Percentiles rank a stretch among this genome's conserved stretches.
These are phyloP conservation scores for Macroramphosus scolopax DNA, from an alignment of 2,797 vertebrate genomes.

Conservation along the genomic window DNA sequence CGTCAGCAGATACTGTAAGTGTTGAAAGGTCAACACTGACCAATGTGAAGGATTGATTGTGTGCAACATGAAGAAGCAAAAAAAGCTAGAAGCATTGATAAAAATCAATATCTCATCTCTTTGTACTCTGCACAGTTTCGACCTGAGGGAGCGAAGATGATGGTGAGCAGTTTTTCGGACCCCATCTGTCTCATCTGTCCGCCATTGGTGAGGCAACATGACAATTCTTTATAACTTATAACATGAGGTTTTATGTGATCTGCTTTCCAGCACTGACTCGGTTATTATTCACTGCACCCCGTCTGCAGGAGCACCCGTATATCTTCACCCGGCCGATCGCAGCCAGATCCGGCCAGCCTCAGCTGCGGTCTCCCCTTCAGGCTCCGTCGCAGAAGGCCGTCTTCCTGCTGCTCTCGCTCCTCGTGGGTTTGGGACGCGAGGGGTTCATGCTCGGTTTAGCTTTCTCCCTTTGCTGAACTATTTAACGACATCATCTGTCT, in stretches of 20 bases:
- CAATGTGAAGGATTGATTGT: too few species aligned
- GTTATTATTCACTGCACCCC: too few species aligned
- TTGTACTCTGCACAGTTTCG: constrained; percentile 73
- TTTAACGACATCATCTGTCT: neutral
- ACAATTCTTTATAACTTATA: too few species aligned
- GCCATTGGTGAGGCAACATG: constrained; percentile 73
- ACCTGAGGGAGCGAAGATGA: constrained; percentile 73
- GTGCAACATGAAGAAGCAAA: too few species aligned
- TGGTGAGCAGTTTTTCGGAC: constrained; percentile 76
- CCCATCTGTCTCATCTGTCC: constrained; percentile 79
- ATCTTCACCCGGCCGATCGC: constrained; percentile 73
- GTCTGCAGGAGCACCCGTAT: constrained; percentile 72
- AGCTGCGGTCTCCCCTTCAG: too few species aligned
- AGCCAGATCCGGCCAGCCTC: constrained; percentile 32
- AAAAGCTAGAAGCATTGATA: too few species aligned
- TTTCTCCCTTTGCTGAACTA: neutral
- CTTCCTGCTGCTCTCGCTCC: constrained; percentile 43
- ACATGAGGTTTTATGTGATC: too few species aligned
- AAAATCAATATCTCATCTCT: neutral
- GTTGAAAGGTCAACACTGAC: too few species aligned
- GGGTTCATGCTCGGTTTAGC: constrained; percentile 25
- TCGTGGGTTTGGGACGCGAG: constrained; percentile 17
- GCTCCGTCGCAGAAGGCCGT: constrained; percentile 14
- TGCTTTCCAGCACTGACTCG: too few species aligned
- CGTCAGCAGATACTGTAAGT: too few species aligned